These are phyloP conservation scores for Isoperla grammatica DNA, from an alignment of 2,888 invertebrate species.

Conservation along the genomic window DNA sequence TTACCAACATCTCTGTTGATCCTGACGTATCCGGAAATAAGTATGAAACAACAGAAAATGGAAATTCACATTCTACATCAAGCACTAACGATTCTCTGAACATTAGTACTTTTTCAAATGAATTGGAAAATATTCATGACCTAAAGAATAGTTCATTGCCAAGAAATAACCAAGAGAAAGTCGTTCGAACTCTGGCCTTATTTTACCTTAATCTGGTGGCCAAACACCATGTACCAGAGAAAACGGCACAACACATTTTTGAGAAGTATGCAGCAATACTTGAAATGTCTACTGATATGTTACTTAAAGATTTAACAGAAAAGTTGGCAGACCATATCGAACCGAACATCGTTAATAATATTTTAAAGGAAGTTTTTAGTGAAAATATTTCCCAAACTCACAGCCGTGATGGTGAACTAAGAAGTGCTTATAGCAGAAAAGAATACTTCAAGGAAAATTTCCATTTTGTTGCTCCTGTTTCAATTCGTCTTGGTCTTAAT, in stretches of 20 bases:
- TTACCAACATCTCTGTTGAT: no score
- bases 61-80: no score
- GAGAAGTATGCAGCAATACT: not conserved
- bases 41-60: no score
- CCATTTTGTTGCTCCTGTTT: not conserved
- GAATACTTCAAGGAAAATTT: conserved; percentile 1
- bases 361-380: no score
- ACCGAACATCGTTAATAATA: no score
- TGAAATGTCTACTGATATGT: not conserved
- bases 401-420: not conserved
- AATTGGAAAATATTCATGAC: no score
- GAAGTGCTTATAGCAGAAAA: not conserved
- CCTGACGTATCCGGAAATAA: no score
- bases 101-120: no score
- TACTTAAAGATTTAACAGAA: not conserved
- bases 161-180: no score
- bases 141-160: no score
- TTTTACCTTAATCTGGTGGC: conserved; percentile 1
- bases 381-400: not conserved
- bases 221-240: conserved; percentile 4
- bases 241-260: not conserved
- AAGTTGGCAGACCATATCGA: not conserved
- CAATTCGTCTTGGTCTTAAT: not conserved
- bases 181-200: not conserved
- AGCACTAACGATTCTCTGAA: no score